phyloP scores from a whole-genome alignment of 1,140 invertebrate species.

The Calephelis nemesis region DNA sequence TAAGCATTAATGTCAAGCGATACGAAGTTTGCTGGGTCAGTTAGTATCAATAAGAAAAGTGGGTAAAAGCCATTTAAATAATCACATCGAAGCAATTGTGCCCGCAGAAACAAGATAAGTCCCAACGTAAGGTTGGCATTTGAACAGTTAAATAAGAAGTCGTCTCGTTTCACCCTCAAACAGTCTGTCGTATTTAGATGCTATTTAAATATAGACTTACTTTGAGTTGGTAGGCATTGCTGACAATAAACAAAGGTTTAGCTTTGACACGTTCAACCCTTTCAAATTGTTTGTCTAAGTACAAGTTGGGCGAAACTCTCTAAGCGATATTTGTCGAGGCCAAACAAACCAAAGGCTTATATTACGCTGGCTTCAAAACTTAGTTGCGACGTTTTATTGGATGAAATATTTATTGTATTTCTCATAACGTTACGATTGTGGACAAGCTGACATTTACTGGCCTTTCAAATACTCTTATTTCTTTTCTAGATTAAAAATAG shows the following conservation, averaged over 20 bases:
- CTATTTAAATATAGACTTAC: slow-evolving; percentile 1
- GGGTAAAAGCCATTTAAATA: too few species aligned
- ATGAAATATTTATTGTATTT: background rate
- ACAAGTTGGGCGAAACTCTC: slow-evolving; percentile 14
- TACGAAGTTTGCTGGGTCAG: too few species aligned
- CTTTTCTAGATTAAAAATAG: too few species aligned
- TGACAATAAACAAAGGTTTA: slow-evolving; percentile 13
- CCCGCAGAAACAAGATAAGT: too few species aligned
- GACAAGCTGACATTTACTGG: too few species aligned
- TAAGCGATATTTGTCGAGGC: slow-evolving; percentile 5
- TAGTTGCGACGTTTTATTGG: slow-evolving; percentile 12
- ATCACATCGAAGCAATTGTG: too few species aligned
- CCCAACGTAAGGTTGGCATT: too few species aligned
- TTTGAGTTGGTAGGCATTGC: background rate
- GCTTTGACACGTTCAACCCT: slow-evolving; percentile 14
- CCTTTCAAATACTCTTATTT: too few species aligned
- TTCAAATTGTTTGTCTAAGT: slow-evolving; percentile 12
- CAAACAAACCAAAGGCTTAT: slow-evolving; percentile 17
- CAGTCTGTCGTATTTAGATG: background rate
- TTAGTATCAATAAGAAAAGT: too few species aligned
- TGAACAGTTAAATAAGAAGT: too few species aligned
- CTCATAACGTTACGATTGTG: too few species aligned
- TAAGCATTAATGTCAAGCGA: too few species aligned
- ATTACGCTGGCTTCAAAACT: slow-evolving; percentile 4
- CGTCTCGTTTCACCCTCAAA: background rate